These are phyloP conservation scores for Chitala chitala DNA, from an alignment of 2,113 vertebrate species.

Conservation along the genomic window DNA sequence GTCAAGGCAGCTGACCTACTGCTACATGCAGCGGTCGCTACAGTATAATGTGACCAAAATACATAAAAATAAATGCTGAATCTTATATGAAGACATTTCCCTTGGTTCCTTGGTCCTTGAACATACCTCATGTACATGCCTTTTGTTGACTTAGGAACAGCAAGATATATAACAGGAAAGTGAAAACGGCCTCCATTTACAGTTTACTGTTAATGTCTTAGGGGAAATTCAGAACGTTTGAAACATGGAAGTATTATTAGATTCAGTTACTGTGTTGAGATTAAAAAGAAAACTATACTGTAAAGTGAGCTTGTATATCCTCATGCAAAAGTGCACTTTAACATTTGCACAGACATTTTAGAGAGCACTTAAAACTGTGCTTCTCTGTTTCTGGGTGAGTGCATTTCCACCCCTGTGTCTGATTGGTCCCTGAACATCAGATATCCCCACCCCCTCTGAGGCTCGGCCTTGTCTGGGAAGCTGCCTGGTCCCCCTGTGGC, in stretches of 20 bases:
- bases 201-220: not conserved
- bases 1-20: too few relatives aligned
- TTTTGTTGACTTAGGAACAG: not conserved
- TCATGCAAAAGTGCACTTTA: not conserved
- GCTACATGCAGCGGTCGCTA: too few relatives aligned
- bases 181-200: not conserved
- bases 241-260: not conserved
- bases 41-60: too few relatives aligned
- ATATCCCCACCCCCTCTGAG: constrained; percentile 11
- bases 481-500: too few relatives aligned
- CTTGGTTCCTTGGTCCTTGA: not conserved
- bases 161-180: not conserved
- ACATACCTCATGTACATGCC: not conserved
- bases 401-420: not conserved
- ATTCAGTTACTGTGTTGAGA: not conserved
- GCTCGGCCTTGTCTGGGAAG: not conserved
- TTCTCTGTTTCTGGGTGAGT: constrained; percentile 18
- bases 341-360: not conserved
- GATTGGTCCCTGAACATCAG: not conserved
- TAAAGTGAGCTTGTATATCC: not conserved
- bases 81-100: not conserved
- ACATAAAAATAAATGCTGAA: too few relatives aligned
- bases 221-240: not conserved
- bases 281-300: not conserved
- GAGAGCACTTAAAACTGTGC: not conserved